These are phyloP conservation scores for Babyrousa celebensis DNA, from an alignment of 2,797 vertebrate genomes.

Conservation along the genomic window DNA sequence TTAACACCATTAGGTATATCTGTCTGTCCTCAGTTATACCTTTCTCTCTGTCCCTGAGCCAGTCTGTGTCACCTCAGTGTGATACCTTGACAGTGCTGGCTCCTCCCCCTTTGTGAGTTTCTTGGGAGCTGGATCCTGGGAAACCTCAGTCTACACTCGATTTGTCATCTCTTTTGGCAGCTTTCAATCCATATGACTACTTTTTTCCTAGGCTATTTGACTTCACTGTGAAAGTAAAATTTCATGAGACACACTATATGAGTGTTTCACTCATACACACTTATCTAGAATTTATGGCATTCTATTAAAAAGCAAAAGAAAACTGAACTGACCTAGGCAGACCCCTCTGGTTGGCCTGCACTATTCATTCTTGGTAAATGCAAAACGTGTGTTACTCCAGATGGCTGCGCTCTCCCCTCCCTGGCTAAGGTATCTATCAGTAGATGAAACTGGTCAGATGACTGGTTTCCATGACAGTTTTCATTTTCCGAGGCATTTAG, in stretches of 20 bases:
- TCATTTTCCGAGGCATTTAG: background rate
- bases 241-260: background rate
- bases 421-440: background rate
- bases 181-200: slow-evolving; percentile 15
- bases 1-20: background rate
- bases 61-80: background rate
- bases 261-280: slow-evolving; percentile 47
- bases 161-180: background rate
- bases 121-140: slow-evolving; percentile 26
- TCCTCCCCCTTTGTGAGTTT: background rate
- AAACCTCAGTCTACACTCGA: background rate
- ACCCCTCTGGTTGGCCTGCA: background rate
- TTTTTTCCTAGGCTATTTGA: slow-evolving; percentile 12
- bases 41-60: background rate
- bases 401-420: background rate
- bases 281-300: slow-evolving; percentile 64
- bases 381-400: slow-evolving; percentile 25
- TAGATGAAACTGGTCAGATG: slow-evolving; percentile 17
- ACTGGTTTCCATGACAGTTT: background rate
- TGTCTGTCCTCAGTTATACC: background rate
- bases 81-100: background rate
- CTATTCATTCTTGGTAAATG: slow-evolving; percentile 42
- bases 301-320: slow-evolving; percentile 58
- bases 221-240: slow-evolving; percentile 62
- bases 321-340: background rate